Conservation (phyloP, 1,140 invertebrate species). For the Drosophila burlai region DNA sequence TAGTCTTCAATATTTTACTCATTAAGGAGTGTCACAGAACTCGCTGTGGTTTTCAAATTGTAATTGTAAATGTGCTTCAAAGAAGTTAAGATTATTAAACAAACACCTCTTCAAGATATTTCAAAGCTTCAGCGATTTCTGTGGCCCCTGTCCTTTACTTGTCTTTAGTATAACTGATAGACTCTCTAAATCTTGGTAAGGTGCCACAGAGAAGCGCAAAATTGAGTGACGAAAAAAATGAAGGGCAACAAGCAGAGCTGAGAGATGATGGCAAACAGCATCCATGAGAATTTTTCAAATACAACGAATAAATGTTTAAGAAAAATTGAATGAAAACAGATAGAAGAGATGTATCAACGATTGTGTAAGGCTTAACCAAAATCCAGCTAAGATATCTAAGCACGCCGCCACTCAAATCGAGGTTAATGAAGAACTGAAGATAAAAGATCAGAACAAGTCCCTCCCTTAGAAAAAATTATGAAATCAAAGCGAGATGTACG, state of each 20-base stretch:
- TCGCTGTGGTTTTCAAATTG: background rate
- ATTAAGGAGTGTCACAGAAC: background rate
- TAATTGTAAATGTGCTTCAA: background rate
- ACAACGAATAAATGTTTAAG: conserved; percentile 83
- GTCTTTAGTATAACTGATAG: conserved; percentile 17
- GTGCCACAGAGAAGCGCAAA: background rate
- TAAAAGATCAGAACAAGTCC: conserved; percentile 58
- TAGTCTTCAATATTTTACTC: conserved; percentile 18
- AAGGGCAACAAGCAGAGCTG: conserved; percentile 12
- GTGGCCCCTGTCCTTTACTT: conserved; percentile 1
- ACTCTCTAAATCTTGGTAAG: conserved; percentile 12
- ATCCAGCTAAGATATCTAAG: conserved; percentile 49
- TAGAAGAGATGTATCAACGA: conserved; percentile 21
- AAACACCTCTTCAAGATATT: background rate
- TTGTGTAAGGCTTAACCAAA: conserved; percentile 42
- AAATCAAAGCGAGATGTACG: conserved; percentile 39
- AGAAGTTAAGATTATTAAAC: background rate
- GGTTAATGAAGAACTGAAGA: conserved; percentile 40
- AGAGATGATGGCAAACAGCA: conserved; percentile 16
- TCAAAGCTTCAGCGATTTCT: background rate
- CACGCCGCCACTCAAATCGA: conserved; percentile 58
- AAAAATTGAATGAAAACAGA: conserved; percentile 63
- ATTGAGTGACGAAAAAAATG: conserved; percentile 4
- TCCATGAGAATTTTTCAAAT: conserved; percentile 79
- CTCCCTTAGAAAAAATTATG: conserved; percentile 57